A percentile compares a stretch with the other conserved stretches of the same genome.
Evolutionary conservation across 1,140 invertebrate species (phyloP).

Genomic region (Drosophila miranda): DNA sequence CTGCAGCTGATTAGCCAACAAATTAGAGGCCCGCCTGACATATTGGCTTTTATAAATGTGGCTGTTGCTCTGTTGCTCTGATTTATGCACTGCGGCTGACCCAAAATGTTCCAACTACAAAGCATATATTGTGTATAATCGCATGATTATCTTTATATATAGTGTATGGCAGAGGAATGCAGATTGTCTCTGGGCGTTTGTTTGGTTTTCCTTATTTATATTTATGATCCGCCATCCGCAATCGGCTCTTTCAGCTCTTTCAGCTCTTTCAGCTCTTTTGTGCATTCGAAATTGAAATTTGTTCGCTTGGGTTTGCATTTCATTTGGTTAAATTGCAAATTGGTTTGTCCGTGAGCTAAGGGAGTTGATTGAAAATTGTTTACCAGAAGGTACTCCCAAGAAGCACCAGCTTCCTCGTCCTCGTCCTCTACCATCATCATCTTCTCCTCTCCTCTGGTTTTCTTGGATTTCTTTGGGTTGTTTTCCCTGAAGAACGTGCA

Average conservation of each 20-base stretch:
- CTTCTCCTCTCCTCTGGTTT: conserved; percentile 35
- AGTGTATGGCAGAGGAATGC: conserved; percentile 24
- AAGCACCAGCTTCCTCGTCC: conserved; percentile 15
- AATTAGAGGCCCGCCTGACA: conserved; percentile 71
- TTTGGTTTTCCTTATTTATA: conserved; percentile 42
- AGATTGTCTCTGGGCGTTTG: conserved; percentile 19
- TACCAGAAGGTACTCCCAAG: conserved; percentile 6
- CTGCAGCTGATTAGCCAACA: conserved; percentile 74
- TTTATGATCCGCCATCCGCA: conserved; percentile 30
- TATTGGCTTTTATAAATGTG: conserved; percentile 66
- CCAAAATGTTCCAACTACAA: conserved; percentile 51
- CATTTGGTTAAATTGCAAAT: conserved; percentile 64
- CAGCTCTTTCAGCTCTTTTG: conserved; percentile 1
- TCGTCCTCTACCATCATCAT: background rate
- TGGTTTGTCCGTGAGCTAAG: conserved; percentile 46
- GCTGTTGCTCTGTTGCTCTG: conserved; percentile 33
- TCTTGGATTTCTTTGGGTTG: conserved; percentile 29
- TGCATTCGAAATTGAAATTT: conserved; percentile 48
- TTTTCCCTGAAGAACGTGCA: conserved; percentile 71
- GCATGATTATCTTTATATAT: background rate
- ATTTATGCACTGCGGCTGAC: conserved; percentile 70
- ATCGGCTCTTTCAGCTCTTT: conserved; percentile 7
- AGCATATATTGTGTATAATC: background rate
- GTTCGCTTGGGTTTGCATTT: conserved; percentile 68
- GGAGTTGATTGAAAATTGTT: conserved; percentile 49